Evolutionary conservation across 2,113 vertebrate species (phyloP), one percentile per base, ranked within the genome.

Genomic region (Formicarius rufipectus): DNA sequence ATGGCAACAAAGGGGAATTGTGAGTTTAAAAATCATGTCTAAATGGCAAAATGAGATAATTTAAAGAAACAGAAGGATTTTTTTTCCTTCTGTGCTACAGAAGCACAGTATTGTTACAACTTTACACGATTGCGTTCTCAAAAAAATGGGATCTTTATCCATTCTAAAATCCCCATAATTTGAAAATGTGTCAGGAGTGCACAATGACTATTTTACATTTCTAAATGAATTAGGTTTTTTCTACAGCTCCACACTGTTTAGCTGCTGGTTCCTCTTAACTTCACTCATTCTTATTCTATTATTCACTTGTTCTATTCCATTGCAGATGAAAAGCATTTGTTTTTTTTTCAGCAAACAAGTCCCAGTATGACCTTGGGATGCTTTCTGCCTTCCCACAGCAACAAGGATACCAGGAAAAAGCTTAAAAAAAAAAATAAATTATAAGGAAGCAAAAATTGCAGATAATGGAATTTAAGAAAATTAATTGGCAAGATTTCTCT

Each of bases 1-100:
- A 97, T 98, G 73, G 97, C 93, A 98, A 98, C 98, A 77, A 94
- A 95, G 89, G 95, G 93, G 95, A 95, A 91, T 90, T 66, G 84
- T 94, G 96, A 97, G 96, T 97, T 98, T 97, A 96, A 98, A 97
- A 98, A 98, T 97, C 97, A 94, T 93, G 96, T 96, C 94, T 95
- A 97, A 97, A 97, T 97, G 95, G 97, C 95, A 98, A 97, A 97
- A 97, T 86, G 71, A 97, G 95, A 97, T 95, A 98, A 96, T 97
- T 97, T 95, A 97, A 97, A 98, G 95, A 97, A 97, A 97, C 82
- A 93, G 84, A 95, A n/a, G 42, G 78, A 22, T 40, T 94, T 44
- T 64, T 59, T 20, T 25, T 24, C 5, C 24, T 75, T 74, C 74
- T 24, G 17, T 25, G 49, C 56, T 52, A 77, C 42, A 81, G 45